Percentiles rank a stretch among this genome's conserved stretches.
These are phyloP conservation scores for Yoshiicerus persimilis DNA, from an alignment of 1,140 invertebrate species.

Conservation along the genomic window DNA sequence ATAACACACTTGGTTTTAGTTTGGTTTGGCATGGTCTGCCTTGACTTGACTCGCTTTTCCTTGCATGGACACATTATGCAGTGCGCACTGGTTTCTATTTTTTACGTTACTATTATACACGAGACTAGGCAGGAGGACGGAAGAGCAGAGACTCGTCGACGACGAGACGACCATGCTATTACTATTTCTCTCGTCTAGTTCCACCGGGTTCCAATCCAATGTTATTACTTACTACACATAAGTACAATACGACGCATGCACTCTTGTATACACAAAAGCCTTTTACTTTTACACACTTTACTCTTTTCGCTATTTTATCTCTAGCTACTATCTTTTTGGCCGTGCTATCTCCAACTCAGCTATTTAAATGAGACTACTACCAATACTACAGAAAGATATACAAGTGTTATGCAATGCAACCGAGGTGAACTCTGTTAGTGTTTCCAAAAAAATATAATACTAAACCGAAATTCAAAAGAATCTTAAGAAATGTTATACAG, in stretches of 20 bases:
- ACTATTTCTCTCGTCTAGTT: background rate
- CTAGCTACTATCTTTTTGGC: background rate
- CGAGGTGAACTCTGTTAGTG: background rate
- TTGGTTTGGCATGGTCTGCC: background rate
- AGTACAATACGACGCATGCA: background rate
- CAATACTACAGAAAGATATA: no score
- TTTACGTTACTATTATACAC: background rate
- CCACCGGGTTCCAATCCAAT: background rate
- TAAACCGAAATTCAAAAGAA: background rate
- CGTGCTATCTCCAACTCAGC: background rate
- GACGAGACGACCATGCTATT: background rate
- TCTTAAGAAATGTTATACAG: background rate
- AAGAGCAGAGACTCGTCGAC: background rate
- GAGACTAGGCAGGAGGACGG: background rate
- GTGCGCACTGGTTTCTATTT: constrained; percentile 8
- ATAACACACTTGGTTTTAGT: background rate
- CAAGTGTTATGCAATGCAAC: no score
- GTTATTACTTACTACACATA: background rate
- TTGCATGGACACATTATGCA: constrained; percentile 7
- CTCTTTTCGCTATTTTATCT: background rate
- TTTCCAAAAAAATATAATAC: background rate
- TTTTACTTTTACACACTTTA: background rate
- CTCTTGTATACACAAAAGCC: background rate
- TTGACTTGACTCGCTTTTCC: background rate
- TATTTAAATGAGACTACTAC: background rate